phyloP scores from a whole-genome alignment of 1,140 invertebrate genomes.

The Dendrolimus kikuchii region DNA sequence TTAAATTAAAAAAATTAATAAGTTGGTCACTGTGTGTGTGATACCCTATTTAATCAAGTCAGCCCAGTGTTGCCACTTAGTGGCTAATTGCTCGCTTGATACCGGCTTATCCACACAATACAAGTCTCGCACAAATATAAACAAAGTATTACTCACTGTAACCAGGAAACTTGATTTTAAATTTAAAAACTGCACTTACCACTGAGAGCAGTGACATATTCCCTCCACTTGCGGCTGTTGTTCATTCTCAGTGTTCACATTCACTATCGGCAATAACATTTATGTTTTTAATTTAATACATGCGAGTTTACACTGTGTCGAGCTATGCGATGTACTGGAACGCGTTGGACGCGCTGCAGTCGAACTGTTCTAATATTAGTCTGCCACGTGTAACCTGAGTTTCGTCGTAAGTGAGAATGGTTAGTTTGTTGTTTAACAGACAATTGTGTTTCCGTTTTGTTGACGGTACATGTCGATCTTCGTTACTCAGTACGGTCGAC shows the following conservation, averaged over 20 bases:
- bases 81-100: too few relatives aligned
- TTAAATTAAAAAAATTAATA: too few relatives aligned
- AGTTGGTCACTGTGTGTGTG: constrained; percentile 1
- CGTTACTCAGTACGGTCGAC: constrained; percentile 16
- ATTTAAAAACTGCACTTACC: constrained; percentile 39
- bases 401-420: constrained; percentile 53
- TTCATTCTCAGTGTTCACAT: constrained; percentile 43
- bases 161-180: constrained; percentile 12
- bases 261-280: constrained; percentile 51
- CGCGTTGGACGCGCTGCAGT: constrained; percentile 5
- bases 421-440: constrained; percentile 30
- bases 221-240: constrained; percentile 56
- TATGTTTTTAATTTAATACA: constrained; percentile 33
- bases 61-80: constrained; percentile 13
- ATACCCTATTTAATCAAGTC: constrained; percentile 4
- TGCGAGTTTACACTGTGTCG: constrained; percentile 32
- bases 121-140: constrained; percentile 6
- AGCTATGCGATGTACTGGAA: constrained; percentile 25
- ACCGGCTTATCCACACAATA: neutral
- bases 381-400: constrained; percentile 50
- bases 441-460: constrained; percentile 44
- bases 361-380: constrained; percentile 46
- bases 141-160: constrained; percentile 7
- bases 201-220: constrained; percentile 61
- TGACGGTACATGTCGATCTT: constrained; percentile 53